Base-by-base conservation (phyloP, 92 coral and sea anemone species). In the Meandrina meandrites region DNA sequence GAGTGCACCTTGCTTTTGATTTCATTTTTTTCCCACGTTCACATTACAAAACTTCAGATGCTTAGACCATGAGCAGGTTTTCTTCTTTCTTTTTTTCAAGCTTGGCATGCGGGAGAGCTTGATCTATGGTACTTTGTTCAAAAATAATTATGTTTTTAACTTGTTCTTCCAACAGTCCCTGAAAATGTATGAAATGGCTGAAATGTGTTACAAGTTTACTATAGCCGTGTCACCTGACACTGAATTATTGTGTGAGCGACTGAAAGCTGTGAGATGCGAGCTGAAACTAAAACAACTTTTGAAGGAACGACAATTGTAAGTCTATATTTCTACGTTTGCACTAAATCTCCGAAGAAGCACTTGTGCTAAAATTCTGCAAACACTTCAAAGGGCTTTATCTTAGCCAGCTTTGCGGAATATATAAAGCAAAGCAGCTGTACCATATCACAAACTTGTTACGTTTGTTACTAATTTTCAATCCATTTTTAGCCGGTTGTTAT, bases 211-310 rank as follows among this genome's bases (percentile, higher is more conserved):
- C 87, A 83, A 73, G 62, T 91, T 90, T 36, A 91, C 92, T 12
- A 72, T 90, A 19, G 91, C 53, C 34, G 81, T 90, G 17, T 94
- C 94, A 40, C 98, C 97, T 15, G 86, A 89, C 83, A 92, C 92
- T 50, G 79, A 83, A 58, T 87, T 78, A 1, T 93, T 96, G 27
- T 75, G 86, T 75, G 94, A 95, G 31, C 75, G 94, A 45, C 75
- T 97, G 40, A 85, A 97, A 79, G 94, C 92, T 28, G 92, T 93
- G 10, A 70, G 90, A 56, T 97, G 99, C 90, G 98, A 97, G 79
- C 68, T 80, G 79, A 95, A 92, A 70, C 78, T 91, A 51, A 67
- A 79, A 70, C 82, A 82, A 32, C 87, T 93, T 48, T 81, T 94
- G 68, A 50, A 85, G 64, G 86, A 89, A 19, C 89, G 85, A 53